Percentiles rank a stretch among this genome's conserved stretches.
Conservation (phyloP, 1,140 invertebrate genomes). For the Zaprionus gabonicus region DNA sequence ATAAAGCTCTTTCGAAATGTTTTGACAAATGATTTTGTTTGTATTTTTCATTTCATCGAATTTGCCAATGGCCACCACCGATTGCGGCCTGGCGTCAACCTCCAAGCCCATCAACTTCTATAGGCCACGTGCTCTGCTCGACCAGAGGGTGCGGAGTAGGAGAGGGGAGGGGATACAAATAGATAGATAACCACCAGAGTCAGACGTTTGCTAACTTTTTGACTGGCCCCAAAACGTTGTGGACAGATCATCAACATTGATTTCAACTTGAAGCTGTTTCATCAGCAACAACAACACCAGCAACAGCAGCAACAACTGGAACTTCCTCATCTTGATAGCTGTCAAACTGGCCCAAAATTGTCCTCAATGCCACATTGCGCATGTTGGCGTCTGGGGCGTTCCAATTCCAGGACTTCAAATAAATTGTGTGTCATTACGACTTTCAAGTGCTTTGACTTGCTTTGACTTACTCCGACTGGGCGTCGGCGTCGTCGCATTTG, state of each 20-base stretch:
- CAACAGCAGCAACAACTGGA: slow-evolving; percentile 36
- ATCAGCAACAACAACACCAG: slow-evolving; percentile 41
- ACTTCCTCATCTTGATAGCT: slow-evolving; percentile 47
- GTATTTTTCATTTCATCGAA: slow-evolving; percentile 82
- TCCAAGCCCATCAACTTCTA: background rate
- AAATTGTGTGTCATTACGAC: slow-evolving; percentile 74
- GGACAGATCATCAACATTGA: slow-evolving; percentile 77
- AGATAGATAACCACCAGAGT: slow-evolving; percentile 53
- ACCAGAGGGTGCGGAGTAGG: background rate
- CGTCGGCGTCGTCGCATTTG: slow-evolving; percentile 22
- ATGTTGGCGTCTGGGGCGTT: slow-evolving; percentile 47
- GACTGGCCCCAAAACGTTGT: slow-evolving; percentile 44
- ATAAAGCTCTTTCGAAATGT: slow-evolving; percentile 73
- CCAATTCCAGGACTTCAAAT: slow-evolving; percentile 57
- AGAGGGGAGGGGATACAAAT: slow-evolving; percentile 14
- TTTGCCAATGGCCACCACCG: slow-evolving; percentile 55
- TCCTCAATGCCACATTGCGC: slow-evolving; percentile 29
- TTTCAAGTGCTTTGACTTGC: slow-evolving; percentile 50
- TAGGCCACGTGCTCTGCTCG: background rate
- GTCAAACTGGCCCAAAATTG: slow-evolving; percentile 33
- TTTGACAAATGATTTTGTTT: slow-evolving; percentile 83
- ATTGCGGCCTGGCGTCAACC: slow-evolving; percentile 54
- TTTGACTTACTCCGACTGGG: background rate
- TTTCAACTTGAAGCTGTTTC: slow-evolving; percentile 58
- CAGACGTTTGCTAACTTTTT: slow-evolving; percentile 63